phyloP scores from a whole-genome alignment of 2,888 invertebrate species.

The Nymphalis polychloros region DNA sequence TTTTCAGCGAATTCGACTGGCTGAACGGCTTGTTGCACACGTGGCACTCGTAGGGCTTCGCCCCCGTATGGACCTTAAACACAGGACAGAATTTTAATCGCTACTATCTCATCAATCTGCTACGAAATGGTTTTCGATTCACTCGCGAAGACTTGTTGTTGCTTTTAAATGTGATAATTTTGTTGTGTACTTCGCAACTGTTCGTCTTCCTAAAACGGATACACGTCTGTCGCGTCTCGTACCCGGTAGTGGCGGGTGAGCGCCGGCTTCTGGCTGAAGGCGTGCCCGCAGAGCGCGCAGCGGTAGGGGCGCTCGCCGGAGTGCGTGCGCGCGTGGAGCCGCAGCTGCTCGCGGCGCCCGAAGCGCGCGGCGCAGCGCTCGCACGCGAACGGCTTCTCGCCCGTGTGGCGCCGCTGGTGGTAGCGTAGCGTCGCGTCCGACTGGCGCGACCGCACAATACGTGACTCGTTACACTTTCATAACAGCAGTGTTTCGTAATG shows the following conservation, averaged over 20 bases:
- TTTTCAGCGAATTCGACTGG: slow-evolving; percentile 67
- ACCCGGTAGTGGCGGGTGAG: slow-evolving; percentile 79
- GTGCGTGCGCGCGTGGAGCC: slow-evolving; percentile 57
- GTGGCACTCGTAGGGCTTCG: slow-evolving; percentile 64
- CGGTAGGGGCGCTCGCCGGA: slow-evolving; percentile 67
- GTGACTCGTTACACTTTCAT: neutral
- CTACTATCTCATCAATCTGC: too few species aligned
- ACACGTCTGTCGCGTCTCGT: too few species aligned
- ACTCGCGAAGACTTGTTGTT: too few species aligned
- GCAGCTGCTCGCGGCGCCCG: slow-evolving; percentile 54
- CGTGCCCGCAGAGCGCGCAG: slow-evolving; percentile 60
- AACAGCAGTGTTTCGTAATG: too few species aligned
- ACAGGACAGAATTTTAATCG: neutral
- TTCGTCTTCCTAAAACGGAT: too few species aligned
- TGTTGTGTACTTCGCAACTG: too few species aligned
- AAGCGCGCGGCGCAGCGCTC: slow-evolving; percentile 53
- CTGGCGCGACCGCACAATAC: slow-evolving; percentile 41
- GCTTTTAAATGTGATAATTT: too few species aligned
- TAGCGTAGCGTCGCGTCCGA: slow-evolving; percentile 58
- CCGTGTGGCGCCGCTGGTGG: slow-evolving; percentile 68
- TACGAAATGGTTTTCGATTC: too few species aligned
- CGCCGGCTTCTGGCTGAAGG: slow-evolving; percentile 72
- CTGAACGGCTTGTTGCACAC: slow-evolving; percentile 64
- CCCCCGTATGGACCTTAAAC: slow-evolving; percentile 65
- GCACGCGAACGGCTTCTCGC: slow-evolving; percentile 62